A percentile compares a stretch with the other conserved stretches of the same genome.
phyloP scores from a whole-genome alignment of 1,140 invertebrate genomes.

The Bombus pyrosoma region DNA sequence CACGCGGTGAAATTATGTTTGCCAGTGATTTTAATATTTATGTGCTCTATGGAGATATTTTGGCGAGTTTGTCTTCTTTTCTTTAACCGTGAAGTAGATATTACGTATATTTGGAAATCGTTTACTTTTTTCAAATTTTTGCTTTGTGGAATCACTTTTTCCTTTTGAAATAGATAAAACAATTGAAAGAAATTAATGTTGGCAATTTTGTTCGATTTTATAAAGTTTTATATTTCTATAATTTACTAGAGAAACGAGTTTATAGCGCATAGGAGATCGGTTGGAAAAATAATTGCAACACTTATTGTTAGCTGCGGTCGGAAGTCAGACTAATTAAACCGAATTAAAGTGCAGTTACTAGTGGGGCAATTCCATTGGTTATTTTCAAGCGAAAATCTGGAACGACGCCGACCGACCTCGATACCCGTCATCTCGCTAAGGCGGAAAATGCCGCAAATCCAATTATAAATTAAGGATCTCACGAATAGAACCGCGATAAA shows the following conservation, averaged over 20 bases:
- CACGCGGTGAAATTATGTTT: neutral
- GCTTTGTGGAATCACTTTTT: neutral
- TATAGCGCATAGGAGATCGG: neutral
- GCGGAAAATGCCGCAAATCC: conserved; percentile 47
- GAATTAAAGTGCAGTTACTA: conserved; percentile 42
- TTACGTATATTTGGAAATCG: no score
- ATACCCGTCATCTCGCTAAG: conserved; percentile 44
- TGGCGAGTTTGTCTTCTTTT: neutral
- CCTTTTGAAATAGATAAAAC: neutral
- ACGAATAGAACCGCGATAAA: conserved; percentile 33
- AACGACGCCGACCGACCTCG: conserved; percentile 38
- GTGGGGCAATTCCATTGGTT: conserved; percentile 36
- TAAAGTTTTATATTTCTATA: neutral
- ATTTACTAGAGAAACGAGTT: neutral
- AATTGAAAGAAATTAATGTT: neutral
- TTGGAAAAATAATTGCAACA: neutral
- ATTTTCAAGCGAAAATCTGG: conserved; percentile 52
- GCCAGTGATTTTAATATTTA: neutral
- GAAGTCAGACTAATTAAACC: conserved; percentile 28
- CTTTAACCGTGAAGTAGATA: no score
- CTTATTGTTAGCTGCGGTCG: neutral
- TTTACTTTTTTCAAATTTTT: no score
- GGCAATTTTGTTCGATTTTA: neutral
- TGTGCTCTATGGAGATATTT: neutral
- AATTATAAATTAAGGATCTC: conserved; percentile 53